Evolutionary conservation across 1,140 invertebrate species (phyloP).

Genomic region (Pararge aegeria): DNA sequence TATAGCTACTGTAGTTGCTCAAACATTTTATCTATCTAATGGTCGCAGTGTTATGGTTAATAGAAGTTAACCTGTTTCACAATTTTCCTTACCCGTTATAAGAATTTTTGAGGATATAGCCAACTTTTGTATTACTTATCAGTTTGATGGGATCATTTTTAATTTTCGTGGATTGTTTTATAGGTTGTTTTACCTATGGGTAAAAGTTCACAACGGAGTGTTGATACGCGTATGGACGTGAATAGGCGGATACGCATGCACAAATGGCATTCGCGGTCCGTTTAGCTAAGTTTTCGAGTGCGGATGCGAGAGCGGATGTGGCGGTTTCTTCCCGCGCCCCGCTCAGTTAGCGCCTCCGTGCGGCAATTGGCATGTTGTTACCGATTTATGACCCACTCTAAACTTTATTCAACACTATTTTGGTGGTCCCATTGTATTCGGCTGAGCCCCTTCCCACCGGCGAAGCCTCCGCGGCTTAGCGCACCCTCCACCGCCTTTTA

Average conservation of each 20-base stretch:
- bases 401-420: constrained; percentile 69
- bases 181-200: background rate
- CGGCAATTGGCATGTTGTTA: constrained; percentile 75
- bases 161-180: too few species aligned
- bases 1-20: background rate
- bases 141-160: too few species aligned
- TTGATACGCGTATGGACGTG: too few species aligned
- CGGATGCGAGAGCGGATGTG: constrained; percentile 74
- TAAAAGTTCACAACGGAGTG: background rate
- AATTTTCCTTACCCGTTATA: too few species aligned
- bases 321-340: constrained; percentile 49
- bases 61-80: too few species aligned
- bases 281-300: constrained; percentile 55
- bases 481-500: constrained; percentile 58
- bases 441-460: constrained; percentile 55
- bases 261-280: constrained; percentile 32
- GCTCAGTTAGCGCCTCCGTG: constrained; percentile 72
- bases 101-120: too few species aligned
- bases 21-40: background rate
- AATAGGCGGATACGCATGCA: constrained; percentile 38
- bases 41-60: too few species aligned
- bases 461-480: constrained; percentile 45
- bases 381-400: constrained; percentile 75
- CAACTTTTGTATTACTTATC: too few species aligned
- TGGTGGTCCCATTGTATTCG: constrained; percentile 75